Conservation (phyloP, 2,797 vertebrate species). For the Cygnus olor region DNA sequence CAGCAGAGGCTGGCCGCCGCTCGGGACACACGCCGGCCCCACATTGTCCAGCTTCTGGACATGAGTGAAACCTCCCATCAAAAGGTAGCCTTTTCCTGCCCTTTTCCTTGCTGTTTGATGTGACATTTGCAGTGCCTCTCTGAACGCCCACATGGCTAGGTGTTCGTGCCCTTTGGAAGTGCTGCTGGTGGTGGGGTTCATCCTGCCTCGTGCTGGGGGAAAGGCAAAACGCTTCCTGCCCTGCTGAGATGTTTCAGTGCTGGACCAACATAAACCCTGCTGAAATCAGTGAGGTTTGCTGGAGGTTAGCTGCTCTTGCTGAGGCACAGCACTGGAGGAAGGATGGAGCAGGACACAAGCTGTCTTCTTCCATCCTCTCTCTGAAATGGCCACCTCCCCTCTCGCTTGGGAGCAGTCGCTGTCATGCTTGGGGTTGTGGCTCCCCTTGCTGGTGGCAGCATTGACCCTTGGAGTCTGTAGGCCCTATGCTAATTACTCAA, state of each 20-base stretch:
- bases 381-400: background rate
- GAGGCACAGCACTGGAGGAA: background rate
- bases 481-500: background rate
- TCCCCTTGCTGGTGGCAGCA: background rate
- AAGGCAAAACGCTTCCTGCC: background rate
- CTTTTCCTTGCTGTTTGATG: background rate
- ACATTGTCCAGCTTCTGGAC: slow-evolving; percentile 83
- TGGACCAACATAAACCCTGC: background rate
- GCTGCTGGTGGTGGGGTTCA: background rate
- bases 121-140: background rate
- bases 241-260: rapidly evolving
- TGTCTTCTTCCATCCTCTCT: background rate
- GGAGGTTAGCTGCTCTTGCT: background rate
- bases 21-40: slow-evolving; percentile 73
- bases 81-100: slow-evolving; percentile 81
- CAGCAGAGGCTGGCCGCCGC: slow-evolving; percentile 82
- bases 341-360: background rate
- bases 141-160: background rate
- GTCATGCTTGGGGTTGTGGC: too few relatives aligned
- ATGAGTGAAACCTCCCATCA: slow-evolving; percentile 80
- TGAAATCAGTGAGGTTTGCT: background rate
- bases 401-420: background rate
- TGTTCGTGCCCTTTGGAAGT: background rate
- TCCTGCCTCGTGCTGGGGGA: background rate
- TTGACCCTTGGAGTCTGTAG: background rate